Conservation (phyloP, 2,113 vertebrate genomes). For the Peromyscus californicus region DNA sequence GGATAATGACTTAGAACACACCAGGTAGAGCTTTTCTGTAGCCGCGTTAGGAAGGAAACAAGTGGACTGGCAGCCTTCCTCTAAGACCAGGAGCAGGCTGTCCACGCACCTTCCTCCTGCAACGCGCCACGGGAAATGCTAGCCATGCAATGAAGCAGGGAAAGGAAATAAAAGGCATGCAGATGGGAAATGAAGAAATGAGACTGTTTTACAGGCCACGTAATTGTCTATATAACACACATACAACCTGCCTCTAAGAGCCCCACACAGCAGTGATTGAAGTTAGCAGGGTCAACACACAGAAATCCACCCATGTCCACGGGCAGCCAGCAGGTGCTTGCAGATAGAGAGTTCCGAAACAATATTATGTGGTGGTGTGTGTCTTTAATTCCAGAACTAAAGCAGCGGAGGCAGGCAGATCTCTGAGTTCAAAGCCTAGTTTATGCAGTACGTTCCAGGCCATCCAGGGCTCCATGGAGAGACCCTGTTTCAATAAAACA, state of each 20-base stretch:
- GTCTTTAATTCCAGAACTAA: background rate
- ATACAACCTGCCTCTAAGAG: background rate
- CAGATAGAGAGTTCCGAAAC: background rate
- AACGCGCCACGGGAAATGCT: background rate
- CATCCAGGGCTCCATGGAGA: background rate
- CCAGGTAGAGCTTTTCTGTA: conserved; percentile 76
- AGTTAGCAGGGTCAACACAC: background rate
- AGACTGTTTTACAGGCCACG: background rate
- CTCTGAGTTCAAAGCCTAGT: background rate
- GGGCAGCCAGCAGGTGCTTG: background rate
- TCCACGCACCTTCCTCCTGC: background rate
- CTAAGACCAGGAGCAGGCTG: background rate
- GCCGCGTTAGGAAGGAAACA: background rate
- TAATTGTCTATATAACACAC: background rate
- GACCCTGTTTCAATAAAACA: background rate
- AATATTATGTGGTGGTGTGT: background rate
- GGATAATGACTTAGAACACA: conserved; percentile 7
- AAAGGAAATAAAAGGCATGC: background rate
- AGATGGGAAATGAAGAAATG: background rate
- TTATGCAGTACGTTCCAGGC: background rate
- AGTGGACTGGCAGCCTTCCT: background rate
- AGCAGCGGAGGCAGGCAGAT: background rate
- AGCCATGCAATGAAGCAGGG: background rate
- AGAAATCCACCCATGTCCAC: background rate
- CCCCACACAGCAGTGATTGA: background rate